phyloP scores from a whole-genome alignment of 1,140 invertebrate genomes.

The Penaeus vannamei region DNA sequence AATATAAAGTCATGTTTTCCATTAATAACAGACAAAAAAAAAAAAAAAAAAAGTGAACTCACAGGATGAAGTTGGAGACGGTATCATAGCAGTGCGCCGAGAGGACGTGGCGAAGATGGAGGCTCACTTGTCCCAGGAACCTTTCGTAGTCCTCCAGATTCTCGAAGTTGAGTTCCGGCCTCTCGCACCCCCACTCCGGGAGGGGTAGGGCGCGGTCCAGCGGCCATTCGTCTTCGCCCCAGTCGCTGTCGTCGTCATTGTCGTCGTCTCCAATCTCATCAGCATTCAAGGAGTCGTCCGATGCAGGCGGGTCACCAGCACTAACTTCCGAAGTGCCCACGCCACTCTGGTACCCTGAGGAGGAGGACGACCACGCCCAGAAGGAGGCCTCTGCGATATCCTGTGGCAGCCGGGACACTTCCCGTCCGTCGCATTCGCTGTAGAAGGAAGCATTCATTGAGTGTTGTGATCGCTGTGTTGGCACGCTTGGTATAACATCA shows the following conservation, averaged over 20 bases:
- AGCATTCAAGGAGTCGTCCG: slow-evolving; percentile 16
- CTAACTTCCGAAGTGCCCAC: slow-evolving; percentile 1
- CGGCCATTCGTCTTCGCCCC: slow-evolving; percentile 75
- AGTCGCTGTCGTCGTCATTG: slow-evolving; percentile 60
- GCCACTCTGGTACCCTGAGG: slow-evolving; percentile 49
- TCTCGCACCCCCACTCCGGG: slow-evolving; percentile 78
- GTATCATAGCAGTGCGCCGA: slow-evolving; percentile 67
- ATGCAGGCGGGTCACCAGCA: neutral
- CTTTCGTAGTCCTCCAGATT: slow-evolving; percentile 87
- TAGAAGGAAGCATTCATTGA: too few relatives aligned
- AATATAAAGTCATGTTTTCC: too few relatives aligned
- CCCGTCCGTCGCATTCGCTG: too few relatives aligned
- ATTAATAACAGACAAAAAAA: too few relatives aligned
- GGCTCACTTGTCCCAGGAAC: slow-evolving; percentile 69
- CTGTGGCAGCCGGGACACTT: neutral
- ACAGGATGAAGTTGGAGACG: slow-evolving; percentile 62
- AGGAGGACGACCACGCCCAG: slow-evolving; percentile 36
- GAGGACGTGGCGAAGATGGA: slow-evolving; percentile 45
- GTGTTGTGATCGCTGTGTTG: too few relatives aligned
- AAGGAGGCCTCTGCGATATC: neutral
- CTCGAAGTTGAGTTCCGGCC: slow-evolving; percentile 85
- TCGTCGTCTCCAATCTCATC: slow-evolving; percentile 40
- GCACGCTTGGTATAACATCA: too few relatives aligned
- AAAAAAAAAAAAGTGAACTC: slow-evolving; percentile 1
- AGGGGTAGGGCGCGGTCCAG: slow-evolving; percentile 79